Evolutionary conservation across 2,888 invertebrate genomes (phyloP).

Genomic region (Smittia aterrima): DNA sequence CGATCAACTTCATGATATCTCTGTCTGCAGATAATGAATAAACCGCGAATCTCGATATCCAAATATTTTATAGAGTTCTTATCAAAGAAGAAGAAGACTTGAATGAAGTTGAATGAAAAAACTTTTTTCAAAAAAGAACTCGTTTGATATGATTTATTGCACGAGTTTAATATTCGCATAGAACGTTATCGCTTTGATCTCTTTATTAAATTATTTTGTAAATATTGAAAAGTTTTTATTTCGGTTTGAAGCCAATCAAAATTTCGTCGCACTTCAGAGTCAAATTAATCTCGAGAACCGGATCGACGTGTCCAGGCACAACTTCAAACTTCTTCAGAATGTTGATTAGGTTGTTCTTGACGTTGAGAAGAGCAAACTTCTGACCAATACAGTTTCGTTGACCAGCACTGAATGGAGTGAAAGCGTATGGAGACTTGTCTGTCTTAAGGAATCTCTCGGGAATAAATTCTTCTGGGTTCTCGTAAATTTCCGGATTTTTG

Average conservation of each 20-base stretch:
- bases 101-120: no score
- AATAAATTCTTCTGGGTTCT: constrained; percentile 49
- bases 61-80: no score
- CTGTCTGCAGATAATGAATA: no score
- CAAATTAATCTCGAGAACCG: constrained; percentile 11
- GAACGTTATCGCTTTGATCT: not conserved
- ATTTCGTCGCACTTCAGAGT: constrained; percentile 16
- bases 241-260: constrained; percentile 13
- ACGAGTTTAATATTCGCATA: not conserved
- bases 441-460: constrained; percentile 50
- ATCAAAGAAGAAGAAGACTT: no score
- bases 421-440: constrained; percentile 47
- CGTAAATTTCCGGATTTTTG: constrained; percentile 48
- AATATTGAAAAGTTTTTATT: not conserved
- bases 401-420: constrained; percentile 53
- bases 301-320: not conserved
- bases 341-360: constrained; percentile 50
- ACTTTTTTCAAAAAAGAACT: no score
- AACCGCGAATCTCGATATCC: no score
- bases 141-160: not conserved
- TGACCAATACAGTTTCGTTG: constrained; percentile 46
- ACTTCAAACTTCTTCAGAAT: constrained; percentile 50
- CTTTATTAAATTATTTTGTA: not conserved
- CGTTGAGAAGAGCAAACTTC: constrained; percentile 52
- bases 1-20: no score